Percentiles rank a stretch among this genome's conserved stretches.
Evolutionary conservation across 2,888 invertebrate genomes (phyloP).

Genomic region (Caenorhabditis becei): DNA sequence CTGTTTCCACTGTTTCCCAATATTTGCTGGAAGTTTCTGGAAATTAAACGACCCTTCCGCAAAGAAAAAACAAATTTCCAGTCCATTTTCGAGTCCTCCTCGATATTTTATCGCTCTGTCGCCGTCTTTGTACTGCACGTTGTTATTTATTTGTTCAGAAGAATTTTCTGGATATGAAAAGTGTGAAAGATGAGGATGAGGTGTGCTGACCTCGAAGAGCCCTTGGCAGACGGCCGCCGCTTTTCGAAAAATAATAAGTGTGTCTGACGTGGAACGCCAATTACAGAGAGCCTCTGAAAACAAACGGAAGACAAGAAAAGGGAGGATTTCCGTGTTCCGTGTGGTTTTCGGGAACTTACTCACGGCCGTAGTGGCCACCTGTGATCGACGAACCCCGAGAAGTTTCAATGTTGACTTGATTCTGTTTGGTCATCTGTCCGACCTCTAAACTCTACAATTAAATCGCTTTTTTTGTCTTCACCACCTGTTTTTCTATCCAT

Average conservation of each 20-base stretch:
- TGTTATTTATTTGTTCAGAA: slow-evolving; percentile 2
- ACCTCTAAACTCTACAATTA: slow-evolving; percentile 15
- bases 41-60: not conserved
- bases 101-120: no score
- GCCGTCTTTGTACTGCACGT: no score
- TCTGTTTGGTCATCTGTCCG: slow-evolving; percentile 53
- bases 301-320: not conserved
- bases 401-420: slow-evolving; percentile 39
- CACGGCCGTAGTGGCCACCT: slow-evolving; percentile 9
- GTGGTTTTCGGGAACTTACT: not conserved
- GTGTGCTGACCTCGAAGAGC: not conserved
- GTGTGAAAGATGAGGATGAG: not conserved
- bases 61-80: no score
- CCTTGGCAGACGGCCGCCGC: slow-evolving; percentile 1
- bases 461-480: slow-evolving; percentile 4
- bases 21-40: not conserved
- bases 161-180: not conserved
- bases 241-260: slow-evolving; percentile 5
- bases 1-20: no score
- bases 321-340: no score
- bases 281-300: not conserved
- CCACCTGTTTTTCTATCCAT: not conserved
- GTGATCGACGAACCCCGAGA: slow-evolving; percentile 37
- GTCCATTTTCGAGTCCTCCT: no score
- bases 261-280: slow-evolving; percentile 1